Base-by-base conservation (phyloP, 2,113 vertebrate genomes). In the Hystrix brachyura region DNA sequence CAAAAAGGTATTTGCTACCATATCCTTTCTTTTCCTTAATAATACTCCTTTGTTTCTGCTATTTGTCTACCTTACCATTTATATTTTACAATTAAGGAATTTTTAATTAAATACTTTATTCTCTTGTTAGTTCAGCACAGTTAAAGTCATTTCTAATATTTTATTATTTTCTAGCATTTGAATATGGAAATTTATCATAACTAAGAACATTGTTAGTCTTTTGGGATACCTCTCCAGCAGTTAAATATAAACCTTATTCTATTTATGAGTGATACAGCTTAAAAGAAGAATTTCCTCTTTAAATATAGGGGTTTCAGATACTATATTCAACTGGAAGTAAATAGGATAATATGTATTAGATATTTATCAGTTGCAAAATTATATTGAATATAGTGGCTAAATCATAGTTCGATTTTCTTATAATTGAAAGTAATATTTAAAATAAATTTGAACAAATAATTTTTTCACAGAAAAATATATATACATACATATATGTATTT, bases 381-480 rank as follows among this genome's bases (percentile, higher is more conserved):
- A 5, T 32, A 85, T 32, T 80, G 19, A 90, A 72, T 60, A 59
- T 60, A 83, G n/a, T 15, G 55, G 62, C 93, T 60, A 65, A 72
- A 48, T 78, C 62, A 43, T 85, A 78, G 57, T 69, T 85, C 34
- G 79, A 12, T 53, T 53, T 83, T 59, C 18, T 71, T 29, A 69
- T 32, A 59, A 86, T 79, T 81, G 90, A 84, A 9, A 96, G 27
- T 1, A 94, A 55, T 71, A 95, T 87, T 84, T 91, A 79, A 96
- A 91, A 72, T 51, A 14, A 89, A 51, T 71, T 81, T 43, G 25
- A 89, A 46, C 23, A 91, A 80, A 83, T 83, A 65, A 72, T 19
- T 86, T 89, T 5, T 17, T 38, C 38, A 38, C 21, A 71, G 53
- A 91, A 1, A 4, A 62, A 57, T 60, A 57, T 38, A 87, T 38